A percentile compares a stretch with the other conserved stretches of the same genome.
Evolutionary conservation across 2,113 vertebrate genomes (phyloP).

Genomic region (Limnothrissa miodon): DNA sequence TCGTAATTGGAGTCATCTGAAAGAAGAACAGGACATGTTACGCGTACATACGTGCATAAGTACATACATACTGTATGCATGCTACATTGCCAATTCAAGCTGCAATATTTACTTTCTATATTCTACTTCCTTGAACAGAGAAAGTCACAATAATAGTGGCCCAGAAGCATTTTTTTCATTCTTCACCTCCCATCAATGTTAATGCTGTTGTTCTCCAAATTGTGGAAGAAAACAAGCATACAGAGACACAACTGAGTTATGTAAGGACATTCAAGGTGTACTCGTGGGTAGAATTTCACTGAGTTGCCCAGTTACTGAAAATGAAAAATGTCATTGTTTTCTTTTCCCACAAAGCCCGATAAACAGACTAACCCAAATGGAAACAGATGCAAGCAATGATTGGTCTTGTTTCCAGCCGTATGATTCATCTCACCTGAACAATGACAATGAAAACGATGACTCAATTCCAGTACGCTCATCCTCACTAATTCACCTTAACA

Average conservation of each 20-base stretch:
- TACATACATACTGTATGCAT: too few species aligned
- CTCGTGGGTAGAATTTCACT: conserved; percentile 8
- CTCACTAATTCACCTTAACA: neutral
- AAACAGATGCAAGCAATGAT: neutral
- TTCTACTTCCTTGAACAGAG: conserved; percentile 20
- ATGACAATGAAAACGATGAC: conserved; percentile 3
- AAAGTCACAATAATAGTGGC: conserved; percentile 19
- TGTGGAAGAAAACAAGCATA: neutral
- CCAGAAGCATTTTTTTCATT: neutral
- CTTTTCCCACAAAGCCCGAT: neutral
- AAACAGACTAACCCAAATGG: conserved; percentile 10
- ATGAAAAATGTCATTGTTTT: neutral
- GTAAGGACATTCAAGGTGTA: conserved; percentile 14
- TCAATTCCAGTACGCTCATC: neutral
- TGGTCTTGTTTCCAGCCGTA: neutral
- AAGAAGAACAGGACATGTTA: conserved; percentile 25
- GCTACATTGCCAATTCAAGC: conserved; percentile 25
- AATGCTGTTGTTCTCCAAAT: conserved; percentile 5
- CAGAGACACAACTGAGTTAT: neutral
- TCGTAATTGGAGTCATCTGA: conserved; percentile 67
- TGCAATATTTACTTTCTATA: conserved; percentile 13
- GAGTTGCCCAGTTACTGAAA: neutral
- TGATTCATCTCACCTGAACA: conserved; percentile 9
- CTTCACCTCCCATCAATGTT: neutral
- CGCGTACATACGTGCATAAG: too few species aligned